These are phyloP conservation scores for Ips nitidus DNA, from an alignment of 1,140 invertebrate genomes.

Conservation along the genomic window DNA sequence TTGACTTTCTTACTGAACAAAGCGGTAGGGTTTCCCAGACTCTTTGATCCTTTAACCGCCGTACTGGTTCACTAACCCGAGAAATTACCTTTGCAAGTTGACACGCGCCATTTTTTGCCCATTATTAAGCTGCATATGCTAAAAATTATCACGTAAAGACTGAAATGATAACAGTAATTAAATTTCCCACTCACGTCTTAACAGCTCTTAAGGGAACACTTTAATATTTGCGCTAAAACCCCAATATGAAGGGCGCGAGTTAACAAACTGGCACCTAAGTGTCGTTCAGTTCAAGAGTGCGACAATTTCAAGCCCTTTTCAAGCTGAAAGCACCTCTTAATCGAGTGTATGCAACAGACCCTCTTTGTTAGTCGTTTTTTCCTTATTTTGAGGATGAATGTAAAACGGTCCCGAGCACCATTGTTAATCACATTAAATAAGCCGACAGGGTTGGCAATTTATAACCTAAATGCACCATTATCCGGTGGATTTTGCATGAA, in stretches of 20 bases:
- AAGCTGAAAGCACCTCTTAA: neutral
- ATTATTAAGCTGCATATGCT: too few species aligned
- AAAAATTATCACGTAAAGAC: too few species aligned
- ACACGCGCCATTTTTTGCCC: too few species aligned
- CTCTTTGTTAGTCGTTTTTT: neutral
- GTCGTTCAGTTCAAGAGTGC: conserved; percentile 9
- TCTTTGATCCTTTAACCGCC: too few species aligned
- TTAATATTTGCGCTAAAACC: conserved; percentile 15
- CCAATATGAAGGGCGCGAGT: conserved; percentile 7
- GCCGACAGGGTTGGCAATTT: conserved; percentile 9
- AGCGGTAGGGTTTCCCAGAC: too few species aligned
- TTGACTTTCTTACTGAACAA: too few species aligned
- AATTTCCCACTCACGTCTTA: conserved; percentile 17
- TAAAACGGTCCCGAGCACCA: neutral
- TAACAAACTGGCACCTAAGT: conserved; percentile 14
- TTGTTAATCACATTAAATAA: conserved; percentile 22
- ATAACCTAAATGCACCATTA: conserved; percentile 25
- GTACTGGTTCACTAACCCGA: too few species aligned
- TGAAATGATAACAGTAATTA: conserved; percentile 11
- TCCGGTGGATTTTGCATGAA: conserved; percentile 18
- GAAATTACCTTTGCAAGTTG: too few species aligned
- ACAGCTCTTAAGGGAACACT: conserved; percentile 6
- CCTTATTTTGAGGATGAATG: neutral
- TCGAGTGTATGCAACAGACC: neutral
- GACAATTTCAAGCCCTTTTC: conserved; percentile 8